Base-by-base conservation (phyloP, 2,888 invertebrate genomes). In the Cartodere bifasciata region DNA sequence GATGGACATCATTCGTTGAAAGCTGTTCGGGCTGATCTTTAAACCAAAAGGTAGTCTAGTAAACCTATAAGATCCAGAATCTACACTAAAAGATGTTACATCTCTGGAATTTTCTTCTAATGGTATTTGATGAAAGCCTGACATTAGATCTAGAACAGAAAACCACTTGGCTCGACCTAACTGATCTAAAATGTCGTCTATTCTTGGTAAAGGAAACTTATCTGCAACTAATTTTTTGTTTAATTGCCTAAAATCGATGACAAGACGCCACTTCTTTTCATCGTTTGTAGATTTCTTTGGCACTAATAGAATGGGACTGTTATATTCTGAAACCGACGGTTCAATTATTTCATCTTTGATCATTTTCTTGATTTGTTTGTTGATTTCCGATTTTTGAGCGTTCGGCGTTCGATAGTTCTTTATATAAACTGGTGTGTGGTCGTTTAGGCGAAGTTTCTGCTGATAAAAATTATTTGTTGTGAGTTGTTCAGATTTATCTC, bases 1-100 rank as follows among this genome's bases (percentile, higher is more conserved):
- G 2, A 41, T 20, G 3, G 38, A 24, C 48, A 49, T 46, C 43
- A 48, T 44, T 24, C 45, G 13, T 25, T 35, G 35, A 24, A 48
- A 47, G 23, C 43, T 40, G 21, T 38, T 40, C 5, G 42, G 42
- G 16, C 40, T 38, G 2, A 43, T 36, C 10, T 34, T 39, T 12
- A 46, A 29, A 3, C 45, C 46, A 29, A 42, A 45, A 5, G 41
- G 42, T 6, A 46, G 22, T 27, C 41, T 17, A 11, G 36, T 39
- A 25, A 39, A 44, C 24, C 38, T 34, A 30, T 29, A 46, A 13
- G 37, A 35, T 11, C 41, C 43, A 4, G 23, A 11, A 21, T 43
- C 34, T 9, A 23, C 23, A 23, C 28, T 34, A 25, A 45, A 46
- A 9, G 38, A 31, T 13, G 41, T 43, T n/a, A 44, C 23, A 29